Evolutionary conservation across 2,888 invertebrate genomes (phyloP).

Genomic region (Macrosiphum euphorbiae): DNA sequence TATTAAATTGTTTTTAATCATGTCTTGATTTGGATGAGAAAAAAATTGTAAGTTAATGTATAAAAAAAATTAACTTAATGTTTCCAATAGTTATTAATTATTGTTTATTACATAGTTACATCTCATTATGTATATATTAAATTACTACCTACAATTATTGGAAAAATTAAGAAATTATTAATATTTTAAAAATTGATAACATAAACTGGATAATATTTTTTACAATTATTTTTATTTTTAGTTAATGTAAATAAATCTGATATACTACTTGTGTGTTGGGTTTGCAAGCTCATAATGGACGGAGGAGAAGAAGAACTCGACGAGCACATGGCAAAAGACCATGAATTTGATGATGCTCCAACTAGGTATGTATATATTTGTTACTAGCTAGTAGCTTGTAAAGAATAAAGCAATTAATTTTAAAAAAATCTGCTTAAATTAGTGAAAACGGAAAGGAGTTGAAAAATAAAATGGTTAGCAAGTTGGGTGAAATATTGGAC

Average conservation of each 20-base stretch:
- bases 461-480: conserved; percentile 69
- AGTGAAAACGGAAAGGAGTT: conserved; percentile 68
- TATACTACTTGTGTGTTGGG: conserved; percentile 67
- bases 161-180: conserved; percentile 38
- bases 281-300: conserved; percentile 67
- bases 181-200: background rate
- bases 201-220: background rate
- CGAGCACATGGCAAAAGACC: conserved; percentile 60
- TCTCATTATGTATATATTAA: background rate
- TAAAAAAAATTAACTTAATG: background rate
- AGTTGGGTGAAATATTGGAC: conserved; percentile 69
- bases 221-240: conserved; percentile 27
- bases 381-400: background rate
- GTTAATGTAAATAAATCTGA: conserved; percentile 63
- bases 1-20: conserved; percentile 24
- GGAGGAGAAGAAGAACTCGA: conserved; percentile 62
- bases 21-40: conserved; percentile 46
- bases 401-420: background rate
- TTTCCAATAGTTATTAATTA: conserved; percentile 37
- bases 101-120: background rate
- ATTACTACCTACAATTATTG: conserved; percentile 16
- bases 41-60: conserved; percentile 30
- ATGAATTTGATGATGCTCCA: conserved; percentile 53
- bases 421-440: background rate
- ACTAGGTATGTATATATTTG: conserved; percentile 25